phyloP scores from a whole-genome alignment of 2,113 vertebrate species.

The Delphinapterus leucas region DNA sequence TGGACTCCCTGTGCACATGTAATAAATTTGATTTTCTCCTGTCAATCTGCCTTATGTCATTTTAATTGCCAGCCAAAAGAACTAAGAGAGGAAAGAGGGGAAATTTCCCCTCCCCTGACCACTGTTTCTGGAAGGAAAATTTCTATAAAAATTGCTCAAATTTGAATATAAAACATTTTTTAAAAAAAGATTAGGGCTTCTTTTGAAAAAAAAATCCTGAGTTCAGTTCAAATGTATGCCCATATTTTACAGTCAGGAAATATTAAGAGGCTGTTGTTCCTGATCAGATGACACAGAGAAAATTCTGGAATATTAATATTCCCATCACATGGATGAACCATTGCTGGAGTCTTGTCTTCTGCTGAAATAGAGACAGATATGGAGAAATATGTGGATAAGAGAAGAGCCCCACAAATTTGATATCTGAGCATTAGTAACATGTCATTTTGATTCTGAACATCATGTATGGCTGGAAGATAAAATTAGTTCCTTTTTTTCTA shows the following conservation, averaged over 20 bases:
- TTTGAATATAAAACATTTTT: neutral
- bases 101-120: neutral
- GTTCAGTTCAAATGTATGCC: neutral
- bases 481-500: conserved; percentile 37
- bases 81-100: neutral
- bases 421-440: neutral
- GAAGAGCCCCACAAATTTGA: neutral
- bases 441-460: conserved; percentile 48
- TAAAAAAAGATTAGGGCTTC: neutral
- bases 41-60: neutral
- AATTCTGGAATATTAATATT: neutral
- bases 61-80: neutral
- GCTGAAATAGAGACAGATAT: neutral
- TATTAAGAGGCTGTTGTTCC: neutral
- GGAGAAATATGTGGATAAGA: neutral
- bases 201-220: neutral
- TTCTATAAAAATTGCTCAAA: conserved; percentile 17
- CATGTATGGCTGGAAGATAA: conserved; percentile 39
- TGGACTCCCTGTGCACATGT: neutral
- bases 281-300: neutral
- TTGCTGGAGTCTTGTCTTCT: neutral
- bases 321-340: neutral
- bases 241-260: neutral
- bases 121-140: neutral
- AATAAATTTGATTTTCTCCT: neutral